Conservation (phyloP, 2,797 vertebrate species). For the Sebastes vulpes region DNA sequence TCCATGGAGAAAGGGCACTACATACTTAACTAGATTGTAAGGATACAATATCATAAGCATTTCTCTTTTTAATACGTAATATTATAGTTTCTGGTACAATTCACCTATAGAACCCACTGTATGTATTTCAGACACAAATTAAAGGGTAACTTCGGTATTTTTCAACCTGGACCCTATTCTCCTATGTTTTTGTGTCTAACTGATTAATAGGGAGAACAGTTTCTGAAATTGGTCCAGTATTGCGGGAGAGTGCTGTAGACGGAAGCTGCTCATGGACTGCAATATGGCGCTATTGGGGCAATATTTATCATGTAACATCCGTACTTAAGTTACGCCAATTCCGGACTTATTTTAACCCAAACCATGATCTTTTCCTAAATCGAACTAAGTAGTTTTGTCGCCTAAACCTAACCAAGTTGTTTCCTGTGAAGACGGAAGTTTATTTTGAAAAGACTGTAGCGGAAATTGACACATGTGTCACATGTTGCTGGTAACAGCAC, state of each 20-base stretch:
- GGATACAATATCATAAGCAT: background rate
- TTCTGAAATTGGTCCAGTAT: background rate
- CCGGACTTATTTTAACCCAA: too few relatives aligned
- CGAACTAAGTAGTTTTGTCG: background rate
- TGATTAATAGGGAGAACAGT: background rate
- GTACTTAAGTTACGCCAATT: too few relatives aligned
- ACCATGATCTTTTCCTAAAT: too few relatives aligned
- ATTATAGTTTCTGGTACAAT: background rate
- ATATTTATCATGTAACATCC: background rate
- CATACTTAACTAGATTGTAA: conserved; percentile 3
- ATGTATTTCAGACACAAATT: background rate
- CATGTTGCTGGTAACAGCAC: background rate
- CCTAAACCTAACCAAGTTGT: background rate
- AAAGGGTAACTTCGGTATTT: background rate
- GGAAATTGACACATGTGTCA: background rate
- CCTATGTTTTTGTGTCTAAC: background rate
- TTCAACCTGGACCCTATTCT: background rate
- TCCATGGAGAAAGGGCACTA: background rate
- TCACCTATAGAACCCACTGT: background rate
- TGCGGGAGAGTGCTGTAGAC: background rate
- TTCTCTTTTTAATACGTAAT: background rate
- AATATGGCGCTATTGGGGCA: background rate
- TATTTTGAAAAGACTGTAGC: too few relatives aligned
- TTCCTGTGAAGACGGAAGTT: background rate
- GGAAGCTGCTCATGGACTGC: background rate